A percentile compares a stretch with the other conserved stretches of the same genome.
These are phyloP conservation scores for Campylomormyrus tamandua DNA, from an alignment of 2,113 vertebrate genomes.

Conservation along the genomic window DNA sequence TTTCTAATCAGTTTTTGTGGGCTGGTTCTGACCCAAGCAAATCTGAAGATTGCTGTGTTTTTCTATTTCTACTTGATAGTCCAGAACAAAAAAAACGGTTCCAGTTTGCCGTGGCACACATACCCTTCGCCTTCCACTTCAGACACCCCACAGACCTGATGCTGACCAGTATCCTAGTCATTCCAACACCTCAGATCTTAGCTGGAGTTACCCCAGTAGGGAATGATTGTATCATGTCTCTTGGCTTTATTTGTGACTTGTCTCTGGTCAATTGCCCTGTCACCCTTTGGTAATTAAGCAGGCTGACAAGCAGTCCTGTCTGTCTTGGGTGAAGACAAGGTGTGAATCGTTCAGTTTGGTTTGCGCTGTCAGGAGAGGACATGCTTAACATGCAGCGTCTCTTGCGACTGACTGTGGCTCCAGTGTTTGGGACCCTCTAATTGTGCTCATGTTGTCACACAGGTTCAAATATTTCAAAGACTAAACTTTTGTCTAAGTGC, in stretches of 20 bases:
- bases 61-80: background rate
- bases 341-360: conserved; percentile 19
- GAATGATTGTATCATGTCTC: background rate
- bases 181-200: background rate
- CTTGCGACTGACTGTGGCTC: background rate
- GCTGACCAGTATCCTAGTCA: background rate
- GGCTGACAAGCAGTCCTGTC: conserved; percentile 7
- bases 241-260: conserved; percentile 21
- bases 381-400: background rate
- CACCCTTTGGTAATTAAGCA: conserved; percentile 15
- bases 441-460: background rate
- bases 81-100: background rate
- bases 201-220: background rate
- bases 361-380: conserved; percentile 8
- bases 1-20: background rate
- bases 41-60: background rate
- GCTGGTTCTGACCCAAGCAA: background rate
- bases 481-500: background rate
- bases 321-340: background rate
- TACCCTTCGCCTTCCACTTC: background rate
- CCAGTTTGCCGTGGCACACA: background rate
- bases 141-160: background rate
- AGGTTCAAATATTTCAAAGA: background rate
- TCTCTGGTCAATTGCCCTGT: background rate
- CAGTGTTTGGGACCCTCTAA: background rate